Percentiles rank a stretch among this genome's conserved stretches.
These are phyloP conservation scores for Heterodera carotae DNA, from an alignment of 1,140 invertebrate species.

Conservation along the genomic window DNA sequence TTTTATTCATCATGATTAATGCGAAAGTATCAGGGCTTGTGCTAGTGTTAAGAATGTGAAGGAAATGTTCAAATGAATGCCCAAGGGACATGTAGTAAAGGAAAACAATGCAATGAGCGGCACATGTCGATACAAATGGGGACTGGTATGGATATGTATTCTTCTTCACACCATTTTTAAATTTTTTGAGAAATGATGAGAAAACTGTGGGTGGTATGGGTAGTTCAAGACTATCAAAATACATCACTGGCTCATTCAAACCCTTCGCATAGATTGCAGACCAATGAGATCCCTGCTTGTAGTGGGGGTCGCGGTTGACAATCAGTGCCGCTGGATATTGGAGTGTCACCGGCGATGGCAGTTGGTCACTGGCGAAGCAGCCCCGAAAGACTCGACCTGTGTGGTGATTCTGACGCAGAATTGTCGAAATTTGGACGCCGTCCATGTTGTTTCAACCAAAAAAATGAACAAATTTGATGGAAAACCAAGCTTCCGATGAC, in stretches of 20 bases:
- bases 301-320: not conserved
- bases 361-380: constrained; percentile 10
- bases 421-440: constrained; percentile 3
- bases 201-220: no score
- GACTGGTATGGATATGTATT: not conserved
- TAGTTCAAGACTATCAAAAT: constrained; percentile 4
- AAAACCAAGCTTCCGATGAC: no score
- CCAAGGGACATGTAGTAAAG: not conserved
- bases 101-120: constrained; percentile 1
- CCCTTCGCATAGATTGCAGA: constrained; percentile 13
- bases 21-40: not conserved
- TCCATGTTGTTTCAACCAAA: not conserved
- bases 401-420: not conserved
- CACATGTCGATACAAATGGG: not conserved
- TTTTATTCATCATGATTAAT: not conserved
- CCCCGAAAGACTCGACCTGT: not conserved
- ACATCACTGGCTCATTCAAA: not conserved
- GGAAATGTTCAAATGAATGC: not conserved
- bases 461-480: no score
- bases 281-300: constrained; percentile 6
- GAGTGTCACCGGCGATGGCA: not conserved
- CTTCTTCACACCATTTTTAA: not conserved
- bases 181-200: not conserved
- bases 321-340: constrained; percentile 13
- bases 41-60: not conserved